Percentiles rank a stretch among this genome's conserved stretches.
Evolutionary conservation across 2,113 vertebrate species (phyloP).

Genomic region (Paratilapia polleni): DNA sequence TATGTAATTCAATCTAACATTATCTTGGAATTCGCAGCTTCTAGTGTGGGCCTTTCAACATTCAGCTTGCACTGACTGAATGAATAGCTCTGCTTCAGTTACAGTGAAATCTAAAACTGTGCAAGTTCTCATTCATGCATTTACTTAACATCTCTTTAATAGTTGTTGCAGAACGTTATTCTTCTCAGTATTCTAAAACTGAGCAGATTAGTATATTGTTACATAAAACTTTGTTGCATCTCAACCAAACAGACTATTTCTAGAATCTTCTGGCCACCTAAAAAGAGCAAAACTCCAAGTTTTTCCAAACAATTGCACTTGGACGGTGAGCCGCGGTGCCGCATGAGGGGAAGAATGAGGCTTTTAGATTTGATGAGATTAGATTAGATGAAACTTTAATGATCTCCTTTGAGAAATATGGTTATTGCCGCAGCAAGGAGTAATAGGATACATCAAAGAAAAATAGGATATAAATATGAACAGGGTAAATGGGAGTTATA

Average conservation of each 20-base stretch:
- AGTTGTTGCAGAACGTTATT: conserved; percentile 30
- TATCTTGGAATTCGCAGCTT: conserved; percentile 11
- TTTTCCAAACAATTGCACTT: conserved; percentile 31
- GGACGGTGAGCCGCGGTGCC: not conserved
- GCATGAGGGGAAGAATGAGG: conserved; percentile 15
- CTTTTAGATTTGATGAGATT: conserved; percentile 45
- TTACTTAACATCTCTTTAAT: conserved; percentile 31
- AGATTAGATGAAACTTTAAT: conserved; percentile 59
- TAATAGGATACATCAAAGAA: conserved; percentile 56
- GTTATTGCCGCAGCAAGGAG: conserved; percentile 29
- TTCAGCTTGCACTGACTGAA: conserved; percentile 1
- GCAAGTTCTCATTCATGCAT: conserved; percentile 22
- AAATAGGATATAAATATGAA: conserved; percentile 45
- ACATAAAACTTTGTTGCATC: conserved; percentile 22
- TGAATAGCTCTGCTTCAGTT: not conserved
- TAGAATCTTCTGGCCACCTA: conserved; percentile 21
- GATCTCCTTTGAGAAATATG: conserved; percentile 45
- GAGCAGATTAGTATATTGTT: conserved; percentile 58
- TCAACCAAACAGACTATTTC: conserved; percentile 1
- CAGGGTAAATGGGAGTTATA: conserved; percentile 36
- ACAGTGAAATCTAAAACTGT: conserved; percentile 6
- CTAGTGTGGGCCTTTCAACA: not conserved
- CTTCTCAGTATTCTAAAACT: not conserved
- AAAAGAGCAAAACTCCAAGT: conserved; percentile 25
- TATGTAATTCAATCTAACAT: conserved; percentile 20